Evolutionary conservation across 2,113 vertebrate genomes (phyloP), one percentile per base, ranked within the genome.

Genomic region (Tychaedon coryphoeus): DNA sequence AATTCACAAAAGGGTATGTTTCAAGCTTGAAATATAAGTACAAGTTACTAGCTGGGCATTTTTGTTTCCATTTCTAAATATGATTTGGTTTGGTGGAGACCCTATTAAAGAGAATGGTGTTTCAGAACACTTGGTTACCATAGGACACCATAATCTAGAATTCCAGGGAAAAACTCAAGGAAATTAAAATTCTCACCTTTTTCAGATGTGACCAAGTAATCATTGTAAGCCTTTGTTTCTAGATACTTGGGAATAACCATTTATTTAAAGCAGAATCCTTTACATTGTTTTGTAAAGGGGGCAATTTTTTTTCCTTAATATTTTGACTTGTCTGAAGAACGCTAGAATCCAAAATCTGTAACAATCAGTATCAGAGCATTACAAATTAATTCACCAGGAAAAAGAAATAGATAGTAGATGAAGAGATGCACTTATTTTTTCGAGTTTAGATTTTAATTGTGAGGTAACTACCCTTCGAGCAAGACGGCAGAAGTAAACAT

Each of bases 101-200:
- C 2, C 9, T 54, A 4, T 14, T 42, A n/a, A 69, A 19, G 19
- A 50, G 2, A 76, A 62, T 0, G 0, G 1, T 77, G 8, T 38
- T 92, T 61, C 45, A 73, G 26, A 60, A 84, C 33, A 17, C 28
- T 79, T 79, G 13, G 11, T 15, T 83, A 80, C 19, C 70, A 26
- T 28, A 65, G 17, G 36, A 62, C 13, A 19, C 5, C 75, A 25
- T 33, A 4, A 70, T 31, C 23, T 66, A 31, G 5, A 74, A 77
- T 19, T 22, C 18, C 25, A 38, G 3, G 20, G 10, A 54, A 73
- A 76, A 91, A 29, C 24, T 66, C 19, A 67, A 3, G 48, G 60
- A 57, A 71, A 74, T n/a, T 17, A 72, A 62, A 76, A 58, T 76
- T 45, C 36, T 57, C 28, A 57, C 2, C 2, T 45, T 67, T 82